Conservation (phyloP, 2,797 vertebrate genomes). For the Tadarida brasiliensis region DNA sequence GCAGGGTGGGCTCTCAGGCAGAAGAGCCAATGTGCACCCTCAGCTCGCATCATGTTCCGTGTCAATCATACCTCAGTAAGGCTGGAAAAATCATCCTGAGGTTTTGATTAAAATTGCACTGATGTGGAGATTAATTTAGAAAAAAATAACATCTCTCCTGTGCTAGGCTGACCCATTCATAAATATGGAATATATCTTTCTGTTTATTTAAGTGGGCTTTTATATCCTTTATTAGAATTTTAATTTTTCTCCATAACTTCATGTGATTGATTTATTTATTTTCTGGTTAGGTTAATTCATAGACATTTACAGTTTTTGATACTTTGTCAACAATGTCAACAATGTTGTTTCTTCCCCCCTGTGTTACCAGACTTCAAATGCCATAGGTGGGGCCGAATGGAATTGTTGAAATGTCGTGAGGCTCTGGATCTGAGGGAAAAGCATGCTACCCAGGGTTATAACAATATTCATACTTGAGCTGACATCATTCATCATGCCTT, state of each 20-base stretch:
- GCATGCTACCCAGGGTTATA: not conserved
- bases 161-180: not conserved
- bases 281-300: not conserved
- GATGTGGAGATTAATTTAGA: not conserved
- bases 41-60: no score
- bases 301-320: conserved; percentile 15
- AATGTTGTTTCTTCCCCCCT: not conserved
- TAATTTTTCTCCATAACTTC: not conserved
- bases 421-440: conserved; percentile 23
- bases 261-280: not conserved
- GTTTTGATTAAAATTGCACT: conserved; percentile 22
- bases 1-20: not conserved
- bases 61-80: no score
- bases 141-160: not conserved
- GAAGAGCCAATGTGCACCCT: not conserved
- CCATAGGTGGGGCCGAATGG: not conserved
- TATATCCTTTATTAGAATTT: conserved; percentile 12
- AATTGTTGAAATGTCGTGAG: conserved; percentile 1
- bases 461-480: conserved; percentile 60
- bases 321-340: conserved; percentile 16
- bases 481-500: not conserved
- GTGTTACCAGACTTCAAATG: not conserved
- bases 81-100: not conserved
- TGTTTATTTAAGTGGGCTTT: conserved; percentile 27
- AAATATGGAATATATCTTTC: not conserved